phyloP scores from a whole-genome alignment of 1,140 invertebrate species.

The Chymomyza costata region DNA sequence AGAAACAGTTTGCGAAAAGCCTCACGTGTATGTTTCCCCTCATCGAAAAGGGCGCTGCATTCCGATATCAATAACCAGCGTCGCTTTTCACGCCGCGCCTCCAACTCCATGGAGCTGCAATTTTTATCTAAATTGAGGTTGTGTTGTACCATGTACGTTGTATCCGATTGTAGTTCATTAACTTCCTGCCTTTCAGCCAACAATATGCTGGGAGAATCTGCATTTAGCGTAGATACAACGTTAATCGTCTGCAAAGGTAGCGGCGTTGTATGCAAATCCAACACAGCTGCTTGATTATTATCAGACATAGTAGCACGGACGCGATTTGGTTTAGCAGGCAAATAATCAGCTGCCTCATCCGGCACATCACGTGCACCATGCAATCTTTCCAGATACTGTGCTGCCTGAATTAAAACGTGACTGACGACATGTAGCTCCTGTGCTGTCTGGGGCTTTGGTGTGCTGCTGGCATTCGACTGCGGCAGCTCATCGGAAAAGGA shows the following conservation, averaged over 20 bases:
- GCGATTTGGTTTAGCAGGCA: not conserved
- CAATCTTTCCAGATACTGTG: conserved; percentile 65
- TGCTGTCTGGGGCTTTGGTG: conserved; percentile 19
- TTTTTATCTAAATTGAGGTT: conserved; percentile 75
- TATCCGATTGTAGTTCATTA: conserved; percentile 52
- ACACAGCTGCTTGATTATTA: conserved; percentile 40
- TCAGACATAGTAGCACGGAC: too few species aligned
- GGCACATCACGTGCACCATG: conserved; percentile 47
- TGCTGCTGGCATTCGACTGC: conserved; percentile 9
- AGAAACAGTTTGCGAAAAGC: conserved; percentile 70
- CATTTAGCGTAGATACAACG: conserved; percentile 9
- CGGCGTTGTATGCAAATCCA: conserved; percentile 27
- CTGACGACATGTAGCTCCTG: conserved; percentile 49
- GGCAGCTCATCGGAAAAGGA: conserved; percentile 71
- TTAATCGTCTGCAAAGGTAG: conserved; percentile 3
- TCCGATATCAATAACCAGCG: conserved; percentile 75
- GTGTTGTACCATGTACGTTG: conserved; percentile 73
- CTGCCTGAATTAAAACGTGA: conserved; percentile 65
- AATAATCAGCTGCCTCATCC: not conserved
- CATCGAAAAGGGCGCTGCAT: conserved; percentile 69
- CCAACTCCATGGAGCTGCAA: conserved; percentile 74
- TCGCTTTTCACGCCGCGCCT: conserved; percentile 71
- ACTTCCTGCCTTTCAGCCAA: conserved; percentile 57
- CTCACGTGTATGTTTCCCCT: conserved; percentile 73
- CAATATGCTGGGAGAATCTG: conserved; percentile 56